Percentiles rank a stretch among this genome's conserved stretches.
Conservation (phyloP, 1,140 invertebrate species). For the Sarcophaga bullata region DNA sequence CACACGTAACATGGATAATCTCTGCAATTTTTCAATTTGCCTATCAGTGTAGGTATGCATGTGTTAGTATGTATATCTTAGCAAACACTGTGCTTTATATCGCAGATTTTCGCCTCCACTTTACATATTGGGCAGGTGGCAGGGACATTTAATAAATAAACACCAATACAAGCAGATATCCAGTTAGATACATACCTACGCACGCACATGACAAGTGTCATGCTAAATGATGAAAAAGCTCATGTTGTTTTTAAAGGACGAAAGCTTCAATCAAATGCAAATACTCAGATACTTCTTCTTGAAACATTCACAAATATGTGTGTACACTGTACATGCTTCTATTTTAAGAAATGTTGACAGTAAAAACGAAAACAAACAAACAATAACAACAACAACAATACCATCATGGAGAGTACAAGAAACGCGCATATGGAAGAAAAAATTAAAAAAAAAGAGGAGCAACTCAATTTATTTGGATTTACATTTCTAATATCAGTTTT, state of each 20-base stretch:
- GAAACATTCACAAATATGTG: neutral
- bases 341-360: neutral
- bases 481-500: conserved; percentile 10
- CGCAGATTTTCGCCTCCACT: too few species aligned
- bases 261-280: neutral
- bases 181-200: neutral
- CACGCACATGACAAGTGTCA: neutral
- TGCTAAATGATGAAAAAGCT: conserved; percentile 7
- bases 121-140: too few species aligned
- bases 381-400: neutral
- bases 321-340: neutral
- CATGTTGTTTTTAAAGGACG: neutral
- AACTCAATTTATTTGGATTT: conserved; percentile 11
- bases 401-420: too few species aligned
- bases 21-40: too few species aligned
- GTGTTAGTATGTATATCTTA: too few species aligned
- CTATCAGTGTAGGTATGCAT: too few species aligned
- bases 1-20: too few species aligned
- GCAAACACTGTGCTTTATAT: too few species aligned
- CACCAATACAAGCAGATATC: too few species aligned
- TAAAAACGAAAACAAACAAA: neutral
- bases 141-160: too few species aligned
- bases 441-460: neutral
- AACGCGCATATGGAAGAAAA: too few species aligned
- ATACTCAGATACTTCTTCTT: neutral